These are phyloP conservation scores for Petromus typicus DNA, from an alignment of 2,113 vertebrate genomes.

Conservation along the genomic window DNA sequence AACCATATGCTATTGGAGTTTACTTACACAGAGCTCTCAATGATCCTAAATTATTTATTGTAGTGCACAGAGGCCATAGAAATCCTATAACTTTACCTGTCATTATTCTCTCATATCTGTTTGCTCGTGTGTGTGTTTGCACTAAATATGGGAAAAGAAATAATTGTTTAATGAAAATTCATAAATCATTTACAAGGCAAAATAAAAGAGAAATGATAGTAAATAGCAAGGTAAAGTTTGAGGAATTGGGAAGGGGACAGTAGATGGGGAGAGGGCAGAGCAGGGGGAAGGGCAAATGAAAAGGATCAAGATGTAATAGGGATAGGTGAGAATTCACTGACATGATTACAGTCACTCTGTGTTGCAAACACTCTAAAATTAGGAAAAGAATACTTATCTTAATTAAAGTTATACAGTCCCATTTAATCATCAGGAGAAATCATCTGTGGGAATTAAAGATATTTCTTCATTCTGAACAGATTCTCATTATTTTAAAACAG, in stretches of 20 bases:
- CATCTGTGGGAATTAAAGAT: background rate
- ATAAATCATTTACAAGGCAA: background rate
- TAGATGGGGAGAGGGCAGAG: background rate
- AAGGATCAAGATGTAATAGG: background rate
- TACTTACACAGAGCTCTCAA: background rate
- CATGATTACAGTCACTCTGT: background rate
- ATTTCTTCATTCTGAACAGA: background rate
- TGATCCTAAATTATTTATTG: background rate
- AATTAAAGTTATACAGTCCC: background rate
- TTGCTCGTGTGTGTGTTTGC: background rate
- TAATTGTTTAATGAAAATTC: background rate
- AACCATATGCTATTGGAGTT: background rate
- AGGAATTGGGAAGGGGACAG: background rate
- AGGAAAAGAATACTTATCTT: background rate
- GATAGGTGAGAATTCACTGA: background rate
- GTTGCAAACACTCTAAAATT: background rate
- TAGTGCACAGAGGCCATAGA: background rate
- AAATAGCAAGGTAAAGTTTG: background rate
- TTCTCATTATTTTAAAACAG: constrained; percentile 46
- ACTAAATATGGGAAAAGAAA: background rate
- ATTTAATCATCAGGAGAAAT: constrained; percentile 37
- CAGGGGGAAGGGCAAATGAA: background rate
- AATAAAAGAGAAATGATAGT: background rate
- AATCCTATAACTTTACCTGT: background rate
- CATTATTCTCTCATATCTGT: background rate